phyloP scores from a whole-genome alignment of 2,888 invertebrate species.

The Rhopalosiphum nymphaeae region DNA sequence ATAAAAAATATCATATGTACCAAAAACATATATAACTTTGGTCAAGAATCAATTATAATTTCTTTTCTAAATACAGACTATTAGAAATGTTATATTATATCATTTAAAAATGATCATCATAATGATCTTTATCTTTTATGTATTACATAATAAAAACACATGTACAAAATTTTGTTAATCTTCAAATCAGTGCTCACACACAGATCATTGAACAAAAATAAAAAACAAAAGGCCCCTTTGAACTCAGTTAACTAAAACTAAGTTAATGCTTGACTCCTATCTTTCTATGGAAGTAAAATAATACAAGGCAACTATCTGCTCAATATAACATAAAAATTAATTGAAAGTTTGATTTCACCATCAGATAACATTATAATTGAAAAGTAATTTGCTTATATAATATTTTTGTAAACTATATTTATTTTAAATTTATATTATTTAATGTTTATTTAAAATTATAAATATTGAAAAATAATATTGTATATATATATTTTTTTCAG shows the following conservation, averaged over 20 bases:
- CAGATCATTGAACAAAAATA: neutral
- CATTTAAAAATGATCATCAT: no score
- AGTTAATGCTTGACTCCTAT: no score
- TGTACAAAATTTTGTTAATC: neutral
- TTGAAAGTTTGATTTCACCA: neutral
- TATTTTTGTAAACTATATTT: neutral
- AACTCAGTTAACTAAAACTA: no score
- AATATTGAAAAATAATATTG: neutral
- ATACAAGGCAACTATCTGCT: neutral
- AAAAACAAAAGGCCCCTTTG: no score
- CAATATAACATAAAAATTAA: no score
- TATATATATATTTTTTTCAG: neutral
- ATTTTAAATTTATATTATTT: neutral
- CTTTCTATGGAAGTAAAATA: neutral
- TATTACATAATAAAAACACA: neutral
- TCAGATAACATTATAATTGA: neutral
- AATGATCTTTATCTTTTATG: neutral
- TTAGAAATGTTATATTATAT: neutral
- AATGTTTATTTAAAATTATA: neutral
- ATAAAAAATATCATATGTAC: neutral
- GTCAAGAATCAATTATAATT: no score
- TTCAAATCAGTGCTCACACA: accelerated
- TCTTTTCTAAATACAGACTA: no score
- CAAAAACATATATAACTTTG: no score
- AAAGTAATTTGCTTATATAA: neutral